phyloP scores from a whole-genome alignment of 2,888 invertebrate species.

The Chrysolina oricalcia region DNA sequence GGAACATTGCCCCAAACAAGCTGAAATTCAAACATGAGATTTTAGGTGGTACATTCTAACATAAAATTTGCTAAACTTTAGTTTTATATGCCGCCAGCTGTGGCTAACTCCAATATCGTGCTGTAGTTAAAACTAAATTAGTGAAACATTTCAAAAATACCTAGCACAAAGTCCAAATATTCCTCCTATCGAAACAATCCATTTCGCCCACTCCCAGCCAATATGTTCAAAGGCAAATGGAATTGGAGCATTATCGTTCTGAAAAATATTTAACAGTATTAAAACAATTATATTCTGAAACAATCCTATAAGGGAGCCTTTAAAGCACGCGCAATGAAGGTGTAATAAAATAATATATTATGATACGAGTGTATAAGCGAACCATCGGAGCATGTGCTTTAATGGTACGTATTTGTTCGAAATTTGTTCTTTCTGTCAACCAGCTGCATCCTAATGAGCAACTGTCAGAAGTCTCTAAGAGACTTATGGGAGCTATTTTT shows the following conservation, averaged over 20 bases:
- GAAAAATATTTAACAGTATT: slow-evolving; percentile 56
- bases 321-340: too few species aligned
- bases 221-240: slow-evolving; percentile 84
- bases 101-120: not conserved
- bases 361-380: too few species aligned
- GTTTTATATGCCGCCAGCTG: not conserved
- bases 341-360: too few species aligned
- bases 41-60: too few species aligned
- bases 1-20: slow-evolving; percentile 89
- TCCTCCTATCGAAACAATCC: slow-evolving; percentile 89
- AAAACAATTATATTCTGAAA: too few species aligned
- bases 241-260: slow-evolving; percentile 86
- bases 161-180: slow-evolving; percentile 89
- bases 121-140: not conserved
- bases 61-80: not conserved
- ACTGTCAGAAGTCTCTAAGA: too few species aligned
- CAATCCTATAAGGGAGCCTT: too few species aligned
- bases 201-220: slow-evolving; percentile 86
- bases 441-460: too few species aligned
- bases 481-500: too few species aligned
- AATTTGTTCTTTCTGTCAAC: too few species aligned
- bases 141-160: slow-evolving; percentile 67
- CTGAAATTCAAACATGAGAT: slow-evolving; percentile 70
- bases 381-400: too few species aligned
- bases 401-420: too few species aligned